Conservation (phyloP, 2,888 invertebrate genomes). For the Stenoptilia bipunctidactyla region DNA sequence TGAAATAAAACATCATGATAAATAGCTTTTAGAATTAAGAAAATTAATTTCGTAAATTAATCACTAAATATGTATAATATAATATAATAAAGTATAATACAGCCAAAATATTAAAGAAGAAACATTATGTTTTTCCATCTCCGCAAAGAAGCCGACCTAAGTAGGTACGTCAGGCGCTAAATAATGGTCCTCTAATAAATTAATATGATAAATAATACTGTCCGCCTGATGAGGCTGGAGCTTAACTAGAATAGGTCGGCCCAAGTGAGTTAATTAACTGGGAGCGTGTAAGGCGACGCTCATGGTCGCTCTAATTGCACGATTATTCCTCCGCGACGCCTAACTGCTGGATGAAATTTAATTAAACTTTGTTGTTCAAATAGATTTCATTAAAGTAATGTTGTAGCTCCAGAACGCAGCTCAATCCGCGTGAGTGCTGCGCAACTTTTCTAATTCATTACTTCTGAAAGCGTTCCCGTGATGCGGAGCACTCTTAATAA, state of each 20-base stretch:
- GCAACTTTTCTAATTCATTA: conserved; percentile 72
- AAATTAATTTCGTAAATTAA: too few species aligned
- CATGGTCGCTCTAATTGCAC: conserved; percentile 70
- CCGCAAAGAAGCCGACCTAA: background rate
- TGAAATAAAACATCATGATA: too few species aligned
- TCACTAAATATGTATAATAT: too few species aligned
- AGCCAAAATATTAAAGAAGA: too few species aligned
- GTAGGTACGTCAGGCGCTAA: background rate
- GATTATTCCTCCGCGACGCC: conserved; percentile 71
- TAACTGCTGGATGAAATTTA: conserved; percentile 73
- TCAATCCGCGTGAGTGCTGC: conserved; percentile 70
- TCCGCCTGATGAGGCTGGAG: conserved; percentile 16
- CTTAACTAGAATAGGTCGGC: conserved; percentile 38
- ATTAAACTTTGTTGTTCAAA: conserved; percentile 74
- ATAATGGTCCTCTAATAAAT: background rate
- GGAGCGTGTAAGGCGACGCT: conserved; percentile 70
- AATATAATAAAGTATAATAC: too few species aligned
- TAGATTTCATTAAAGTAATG: conserved; percentile 74
- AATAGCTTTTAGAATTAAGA: too few species aligned
- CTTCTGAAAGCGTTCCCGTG: conserved; percentile 71
- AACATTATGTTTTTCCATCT: too few species aligned
- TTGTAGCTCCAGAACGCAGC: conserved; percentile 48
- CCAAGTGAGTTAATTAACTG: conserved; percentile 69
- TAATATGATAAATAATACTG: background rate
- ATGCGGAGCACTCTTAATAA: conserved; percentile 69